Percentiles rank a stretch among this genome's conserved stretches.
These are phyloP conservation scores for Muscicapa striata DNA, from an alignment of 2,797 vertebrate genomes.

Conservation along the genomic window DNA sequence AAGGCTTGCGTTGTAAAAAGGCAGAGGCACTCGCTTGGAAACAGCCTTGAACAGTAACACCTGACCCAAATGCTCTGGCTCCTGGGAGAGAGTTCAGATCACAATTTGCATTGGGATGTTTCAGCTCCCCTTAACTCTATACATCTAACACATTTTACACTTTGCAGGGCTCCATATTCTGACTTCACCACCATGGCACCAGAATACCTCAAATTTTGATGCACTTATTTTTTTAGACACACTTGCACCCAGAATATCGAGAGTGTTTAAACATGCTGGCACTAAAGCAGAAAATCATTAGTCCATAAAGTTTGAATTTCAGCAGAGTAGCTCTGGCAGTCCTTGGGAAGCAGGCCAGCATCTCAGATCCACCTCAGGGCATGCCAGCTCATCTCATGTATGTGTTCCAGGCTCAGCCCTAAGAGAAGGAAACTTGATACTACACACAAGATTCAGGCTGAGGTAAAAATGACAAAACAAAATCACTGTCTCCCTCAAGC, in stretches of 20 bases:
- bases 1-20: conserved; percentile 24
- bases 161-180: neutral
- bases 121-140: neutral
- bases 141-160: neutral
- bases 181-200: neutral
- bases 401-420: neutral
- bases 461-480: conserved; percentile 15
- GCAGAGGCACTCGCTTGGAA: neutral
- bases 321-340: neutral
- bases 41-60: conserved; percentile 15
- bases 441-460: neutral
- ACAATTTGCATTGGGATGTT: conserved; percentile 24
- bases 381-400: conserved; percentile 1
- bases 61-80: conserved; percentile 37
- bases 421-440: neutral
- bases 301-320: conserved; percentile 2
- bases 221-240: neutral
- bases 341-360: conserved; percentile 10
- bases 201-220: neutral
- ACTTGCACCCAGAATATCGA: neutral
- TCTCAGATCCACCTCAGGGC: neutral
- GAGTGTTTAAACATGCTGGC: neutral
- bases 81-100: conserved; percentile 6
- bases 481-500: neutral
- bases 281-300: conserved; percentile 17